Percentiles rank a stretch among this genome's conserved stretches.
These are phyloP conservation scores for Prionace glauca DNA, from an alignment of 2,797 vertebrate genomes.

Conservation along the genomic window DNA sequence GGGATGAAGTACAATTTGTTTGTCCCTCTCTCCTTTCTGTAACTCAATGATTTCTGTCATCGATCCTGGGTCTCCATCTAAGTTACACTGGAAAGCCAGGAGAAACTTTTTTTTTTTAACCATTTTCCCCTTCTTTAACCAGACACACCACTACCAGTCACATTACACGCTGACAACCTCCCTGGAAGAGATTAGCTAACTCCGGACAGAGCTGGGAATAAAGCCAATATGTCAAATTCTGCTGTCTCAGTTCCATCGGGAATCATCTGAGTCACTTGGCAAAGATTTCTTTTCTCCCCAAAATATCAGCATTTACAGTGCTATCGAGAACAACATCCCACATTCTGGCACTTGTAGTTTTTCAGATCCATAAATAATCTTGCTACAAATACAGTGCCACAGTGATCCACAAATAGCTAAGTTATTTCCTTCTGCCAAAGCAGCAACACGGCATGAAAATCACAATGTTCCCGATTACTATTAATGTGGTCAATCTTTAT, in stretches of 20 bases:
- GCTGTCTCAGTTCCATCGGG: not conserved
- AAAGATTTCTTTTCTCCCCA: not conserved
- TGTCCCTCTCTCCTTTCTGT: too few relatives aligned
- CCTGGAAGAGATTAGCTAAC: not conserved
- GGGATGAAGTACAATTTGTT: too few relatives aligned
- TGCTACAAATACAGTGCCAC: not conserved
- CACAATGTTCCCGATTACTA: not conserved
- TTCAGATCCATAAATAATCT: constrained; percentile 26
- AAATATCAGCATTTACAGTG: not conserved
- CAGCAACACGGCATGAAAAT: not conserved
- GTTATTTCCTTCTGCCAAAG: not conserved
- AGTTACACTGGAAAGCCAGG: not conserved
- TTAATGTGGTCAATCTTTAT: not conserved
- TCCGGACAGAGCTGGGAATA: not conserved
- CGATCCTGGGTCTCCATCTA: too few relatives aligned
- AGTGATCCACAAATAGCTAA: constrained; percentile 19
- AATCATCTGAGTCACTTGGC: not conserved
- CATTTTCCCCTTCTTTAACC: not conserved
- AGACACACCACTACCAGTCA: not conserved
- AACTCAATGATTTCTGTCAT: not conserved
- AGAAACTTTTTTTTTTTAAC: not conserved
- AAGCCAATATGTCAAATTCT: not conserved
- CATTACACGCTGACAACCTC: not conserved
- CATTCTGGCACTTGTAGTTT: not conserved
- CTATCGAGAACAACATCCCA: not conserved